Percentiles rank a stretch among this genome's conserved stretches.
These are phyloP conservation scores for Sycobia sp. DNA, from an alignment of 1,140 invertebrate species.

Conservation along the genomic window DNA sequence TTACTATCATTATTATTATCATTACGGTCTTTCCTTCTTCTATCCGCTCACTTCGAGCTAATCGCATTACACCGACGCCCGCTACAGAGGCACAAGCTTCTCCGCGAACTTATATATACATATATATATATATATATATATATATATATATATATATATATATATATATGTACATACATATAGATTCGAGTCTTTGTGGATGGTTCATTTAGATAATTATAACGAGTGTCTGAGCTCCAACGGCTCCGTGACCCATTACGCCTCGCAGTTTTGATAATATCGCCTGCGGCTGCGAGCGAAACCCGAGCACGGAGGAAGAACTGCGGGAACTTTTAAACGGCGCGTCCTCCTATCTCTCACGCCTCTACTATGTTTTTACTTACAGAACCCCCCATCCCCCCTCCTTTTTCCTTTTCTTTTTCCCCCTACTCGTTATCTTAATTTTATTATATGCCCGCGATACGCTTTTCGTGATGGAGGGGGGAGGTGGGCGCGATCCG, in stretches of 20 bases:
- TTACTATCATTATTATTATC: no score
- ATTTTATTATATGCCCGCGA: conserved; percentile 29
- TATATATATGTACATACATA: background rate
- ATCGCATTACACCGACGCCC: no score
- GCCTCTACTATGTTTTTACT: no score
- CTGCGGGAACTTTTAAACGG: conserved; percentile 18
- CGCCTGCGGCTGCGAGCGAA: no score
- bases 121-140: no score
- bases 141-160: background rate
- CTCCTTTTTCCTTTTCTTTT: background rate
- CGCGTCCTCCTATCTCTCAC: conserved; percentile 6
- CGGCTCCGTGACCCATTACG: conserved; percentile 18
- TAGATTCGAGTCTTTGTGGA: background rate
- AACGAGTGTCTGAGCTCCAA: conserved; percentile 16
- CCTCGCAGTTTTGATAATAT: conserved; percentile 16
- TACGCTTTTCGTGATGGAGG: no score
- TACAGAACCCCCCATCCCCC: background rate
- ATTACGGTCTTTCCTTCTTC: no score
- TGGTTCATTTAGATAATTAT: conserved; percentile 35
- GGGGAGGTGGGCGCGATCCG: no score
- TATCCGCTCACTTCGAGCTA: background rate
- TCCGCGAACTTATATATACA: no score
- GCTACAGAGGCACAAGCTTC: no score
- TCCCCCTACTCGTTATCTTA: conserved; percentile 11
- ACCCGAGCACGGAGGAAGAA: no score